A percentile compares a stretch with the other conserved stretches of the same genome.
phyloP scores from a whole-genome alignment of 2,797 vertebrate genomes.

The Simalia tracyae region DNA sequence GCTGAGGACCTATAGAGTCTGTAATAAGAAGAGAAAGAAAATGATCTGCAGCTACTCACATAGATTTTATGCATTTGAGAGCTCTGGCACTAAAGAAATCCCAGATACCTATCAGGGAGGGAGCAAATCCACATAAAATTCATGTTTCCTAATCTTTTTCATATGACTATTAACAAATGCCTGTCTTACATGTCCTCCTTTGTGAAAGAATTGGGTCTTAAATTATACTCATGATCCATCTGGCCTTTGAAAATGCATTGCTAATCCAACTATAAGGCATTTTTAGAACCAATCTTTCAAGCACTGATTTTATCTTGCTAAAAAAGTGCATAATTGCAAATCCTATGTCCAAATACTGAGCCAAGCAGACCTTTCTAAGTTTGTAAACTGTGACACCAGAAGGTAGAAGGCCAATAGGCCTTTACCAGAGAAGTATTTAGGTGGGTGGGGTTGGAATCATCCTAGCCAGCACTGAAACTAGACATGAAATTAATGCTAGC shows the following conservation, averaged over 20 bases:
- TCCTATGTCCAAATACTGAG: conserved; percentile 43
- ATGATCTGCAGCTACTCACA: not conserved
- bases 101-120: conserved; percentile 7
- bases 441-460: not conserved
- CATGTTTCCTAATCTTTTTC: not conserved
- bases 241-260: conserved; percentile 41
- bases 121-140: conserved; percentile 23
- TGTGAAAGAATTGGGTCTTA: conserved; percentile 26
- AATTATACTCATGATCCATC: conserved; percentile 23
- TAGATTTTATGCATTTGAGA: not conserved
- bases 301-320: conserved; percentile 47
- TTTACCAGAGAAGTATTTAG: not conserved
- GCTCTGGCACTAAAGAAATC: not conserved
- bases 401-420: not conserved
- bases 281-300: conserved; percentile 57
- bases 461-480: not conserved
- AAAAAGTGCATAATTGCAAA: conserved; percentile 47
- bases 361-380: not conserved
- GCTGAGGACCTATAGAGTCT: fast-evolving
- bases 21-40: not conserved
- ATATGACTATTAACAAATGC: conserved; percentile 4
- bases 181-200: conserved; percentile 21
- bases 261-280: conserved; percentile 45
- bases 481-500: conserved; percentile 20
- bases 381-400: conserved; percentile 22